A percentile compares a stretch with the other conserved stretches of the same genome.
Evolutionary conservation across 2,888 invertebrate genomes (phyloP).

Genomic region (Elaeidobius kamerunicus): DNA sequence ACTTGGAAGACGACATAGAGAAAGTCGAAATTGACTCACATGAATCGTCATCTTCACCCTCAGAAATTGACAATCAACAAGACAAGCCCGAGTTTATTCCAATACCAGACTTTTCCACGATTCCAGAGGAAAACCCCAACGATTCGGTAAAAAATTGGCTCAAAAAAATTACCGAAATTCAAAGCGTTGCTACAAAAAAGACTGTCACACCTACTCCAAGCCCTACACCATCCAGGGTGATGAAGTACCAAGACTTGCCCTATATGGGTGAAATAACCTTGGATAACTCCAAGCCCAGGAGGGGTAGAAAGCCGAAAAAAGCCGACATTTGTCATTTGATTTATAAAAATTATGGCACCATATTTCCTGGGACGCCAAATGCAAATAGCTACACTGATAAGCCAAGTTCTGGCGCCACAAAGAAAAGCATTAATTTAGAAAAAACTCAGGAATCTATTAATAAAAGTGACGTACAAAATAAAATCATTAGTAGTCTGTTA

Average conservation of each 20-base stretch:
- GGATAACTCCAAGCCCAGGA: conserved; percentile 80
- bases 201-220: conserved; percentile 3
- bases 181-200: conserved; percentile 56
- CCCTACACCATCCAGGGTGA: conserved; percentile 47
- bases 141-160: conserved; percentile 74
- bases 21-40: conserved; percentile 46
- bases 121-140: conserved; percentile 53
- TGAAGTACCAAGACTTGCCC: conserved; percentile 79
- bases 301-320: conserved; percentile 88
- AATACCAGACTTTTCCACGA: conserved; percentile 35
- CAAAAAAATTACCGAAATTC: conserved; percentile 70
- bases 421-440: conserved; percentile 34
- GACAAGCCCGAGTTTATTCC: conserved; percentile 23
- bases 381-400: conserved; percentile 54
- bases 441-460: conserved; percentile 38
- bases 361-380: conserved; percentile 71
- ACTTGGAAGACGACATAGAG: conserved; percentile 46
- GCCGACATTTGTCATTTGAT: conserved; percentile 90
- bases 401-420: conserved; percentile 33
- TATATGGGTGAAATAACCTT: conserved; percentile 92
- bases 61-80: conserved; percentile 30
- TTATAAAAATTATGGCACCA: conserved; percentile 88
- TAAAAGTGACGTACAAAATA: conserved; percentile 64
- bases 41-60: conserved; percentile 40
- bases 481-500: conserved; percentile 65